A percentile compares a stretch with the other conserved stretches of the same genome.
These are phyloP conservation scores for Clunio marinus DNA, from an alignment of 2,888 invertebrate genomes.

Conservation along the genomic window DNA sequence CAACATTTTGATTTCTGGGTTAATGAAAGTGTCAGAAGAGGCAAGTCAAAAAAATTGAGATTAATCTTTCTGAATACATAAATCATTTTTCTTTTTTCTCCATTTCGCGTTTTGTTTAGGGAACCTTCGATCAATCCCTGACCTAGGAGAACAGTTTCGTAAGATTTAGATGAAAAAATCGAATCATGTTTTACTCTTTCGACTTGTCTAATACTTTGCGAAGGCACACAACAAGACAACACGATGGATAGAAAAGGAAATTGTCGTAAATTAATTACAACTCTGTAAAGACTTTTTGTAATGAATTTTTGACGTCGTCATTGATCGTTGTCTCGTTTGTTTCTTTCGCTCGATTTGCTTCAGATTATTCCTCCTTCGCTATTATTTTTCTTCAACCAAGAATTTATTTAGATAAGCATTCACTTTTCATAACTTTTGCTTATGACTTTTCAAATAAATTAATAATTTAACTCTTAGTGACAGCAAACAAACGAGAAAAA, in stretches of 20 bases:
- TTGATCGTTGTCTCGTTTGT: slow-evolving; percentile 3
- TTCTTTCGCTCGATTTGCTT: neutral
- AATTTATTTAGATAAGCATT: no score
- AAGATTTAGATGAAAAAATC: neutral
- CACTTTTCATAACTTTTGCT: no score
- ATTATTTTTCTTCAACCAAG: no score
- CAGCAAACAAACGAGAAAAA: slow-evolving; percentile 16
- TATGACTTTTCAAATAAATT: no score
- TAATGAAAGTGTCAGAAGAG: slow-evolving; percentile 36
- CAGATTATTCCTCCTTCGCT: no score
- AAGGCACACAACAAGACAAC: neutral
- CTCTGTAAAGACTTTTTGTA: neutral
- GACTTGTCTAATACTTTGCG: neutral
- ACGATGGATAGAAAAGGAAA: slow-evolving; percentile 35
- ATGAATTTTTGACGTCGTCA: neutral
- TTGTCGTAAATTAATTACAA: slow-evolving; percentile 34
- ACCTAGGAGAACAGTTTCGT: slow-evolving; percentile 22
- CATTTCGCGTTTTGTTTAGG: no score
- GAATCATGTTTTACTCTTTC: neutral
- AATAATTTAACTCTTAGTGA: slow-evolving; percentile 36
- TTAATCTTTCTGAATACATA: slow-evolving; percentile 33
- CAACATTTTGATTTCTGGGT: slow-evolving; percentile 2
- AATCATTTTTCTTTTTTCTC: slow-evolving; percentile 34
- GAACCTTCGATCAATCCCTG: slow-evolving; percentile 17
- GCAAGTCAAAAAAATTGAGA: slow-evolving; percentile 17